Evolutionary conservation across 2,113 vertebrate genomes (phyloP).

Genomic region (Grantiella picta): DNA sequence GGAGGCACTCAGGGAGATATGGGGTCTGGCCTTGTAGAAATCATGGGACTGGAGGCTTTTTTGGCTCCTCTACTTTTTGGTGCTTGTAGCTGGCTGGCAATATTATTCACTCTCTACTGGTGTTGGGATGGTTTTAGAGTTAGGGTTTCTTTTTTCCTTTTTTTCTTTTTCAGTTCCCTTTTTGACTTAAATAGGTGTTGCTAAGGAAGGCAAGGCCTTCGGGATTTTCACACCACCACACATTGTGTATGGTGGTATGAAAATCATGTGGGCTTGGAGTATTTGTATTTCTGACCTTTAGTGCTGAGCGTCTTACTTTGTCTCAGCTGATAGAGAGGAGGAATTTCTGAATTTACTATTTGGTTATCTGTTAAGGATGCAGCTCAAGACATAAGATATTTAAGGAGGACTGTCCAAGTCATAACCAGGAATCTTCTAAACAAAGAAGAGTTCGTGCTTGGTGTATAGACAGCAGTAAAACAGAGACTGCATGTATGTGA

Average conservation of each 20-base stretch:
- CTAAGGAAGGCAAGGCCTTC: not conserved
- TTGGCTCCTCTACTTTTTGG: not conserved
- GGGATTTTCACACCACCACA: not conserved
- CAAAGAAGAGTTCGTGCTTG: not conserved
- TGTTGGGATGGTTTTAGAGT: not conserved
- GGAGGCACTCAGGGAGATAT: not conserved
- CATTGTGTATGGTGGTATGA: not conserved
- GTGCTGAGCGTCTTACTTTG: not conserved
- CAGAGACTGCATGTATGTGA: fast-evolving
- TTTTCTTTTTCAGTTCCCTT: not conserved
- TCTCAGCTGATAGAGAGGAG: not conserved
- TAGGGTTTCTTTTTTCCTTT: no score
- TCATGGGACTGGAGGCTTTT: not conserved
- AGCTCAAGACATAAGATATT: not conserved
- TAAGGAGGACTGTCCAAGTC: not conserved
- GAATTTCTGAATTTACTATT: not conserved
- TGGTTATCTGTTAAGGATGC: not conserved
- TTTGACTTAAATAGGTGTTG: not conserved
- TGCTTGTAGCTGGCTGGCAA: not conserved
- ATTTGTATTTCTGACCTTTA: not conserved
- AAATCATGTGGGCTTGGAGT: not conserved
- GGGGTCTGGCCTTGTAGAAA: not conserved
- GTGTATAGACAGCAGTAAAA: not conserved
- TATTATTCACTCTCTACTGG: not conserved
- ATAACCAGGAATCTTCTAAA: not conserved